Base-by-base conservation (phyloP, 2,888 invertebrate species). In the Nebria salina region DNA sequence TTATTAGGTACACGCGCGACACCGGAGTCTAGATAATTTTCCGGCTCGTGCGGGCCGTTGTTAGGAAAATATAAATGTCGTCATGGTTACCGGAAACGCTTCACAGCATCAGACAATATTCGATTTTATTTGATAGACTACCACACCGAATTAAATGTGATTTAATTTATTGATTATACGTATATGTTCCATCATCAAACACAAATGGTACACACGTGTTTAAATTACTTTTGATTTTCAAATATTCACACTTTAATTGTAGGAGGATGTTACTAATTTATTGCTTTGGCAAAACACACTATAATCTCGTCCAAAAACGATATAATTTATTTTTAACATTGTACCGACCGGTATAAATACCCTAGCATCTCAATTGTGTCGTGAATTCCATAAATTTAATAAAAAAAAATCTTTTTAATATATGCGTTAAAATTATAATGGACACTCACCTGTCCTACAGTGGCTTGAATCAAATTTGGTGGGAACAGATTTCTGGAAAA, bases 401-500 rank as follows among this genome's bases (percentile, higher is more conserved):
- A 34, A 34, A 34, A 34, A 34, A 34, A 2, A 34, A 34, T 34
- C 4, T 1, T 54, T 54, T 54, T 54, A 54, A 54, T 54, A 54
- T 13, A 54, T 11, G 8, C 8, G 13, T 8, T 3, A 54, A 0
- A 11, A 54, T 6, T 54, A 43, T 1, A 13, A 54, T 3, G 54
- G 8, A 20, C 15, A 7, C 90, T 89, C 89, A 94, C 93, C 89
- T 95, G 94, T 65, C 93, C 92, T 86, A 97, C 93, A 83, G 96
- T 94, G 11, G 97, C 96, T 87, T 97, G 95, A 42, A 96, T 93
- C 83, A 98, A 91, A 90, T 98, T 98, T 85, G 96, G 96, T 42
- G 97, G 97, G 87, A 98, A 97, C 90, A 98, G 93, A 87, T 97
- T 98, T 88, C 97, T 96, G 92, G 82, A 93, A 92, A 87, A 85